phyloP scores from a whole-genome alignment of 2,888 invertebrate species.

The Dorcus hopei region DNA sequence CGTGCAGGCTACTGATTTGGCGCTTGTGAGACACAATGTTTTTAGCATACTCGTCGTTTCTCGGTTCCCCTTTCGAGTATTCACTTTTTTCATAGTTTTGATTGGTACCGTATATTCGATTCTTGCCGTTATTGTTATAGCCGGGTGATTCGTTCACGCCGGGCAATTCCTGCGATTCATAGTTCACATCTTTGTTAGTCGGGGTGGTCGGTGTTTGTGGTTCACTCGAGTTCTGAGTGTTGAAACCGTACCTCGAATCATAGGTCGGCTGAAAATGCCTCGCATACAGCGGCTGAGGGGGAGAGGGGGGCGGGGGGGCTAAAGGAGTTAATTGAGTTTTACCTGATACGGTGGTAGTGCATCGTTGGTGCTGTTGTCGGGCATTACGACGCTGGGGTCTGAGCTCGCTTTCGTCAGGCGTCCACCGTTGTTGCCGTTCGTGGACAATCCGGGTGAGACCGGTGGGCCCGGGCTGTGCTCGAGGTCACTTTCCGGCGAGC shows the following conservation, averaged over 20 bases:
- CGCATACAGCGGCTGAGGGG: neutral
- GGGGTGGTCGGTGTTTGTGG: constrained; percentile 33
- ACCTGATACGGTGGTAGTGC: constrained; percentile 86
- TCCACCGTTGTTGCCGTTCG: constrained; percentile 54
- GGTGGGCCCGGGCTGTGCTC: constrained; percentile 78
- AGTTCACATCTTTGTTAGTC: constrained; percentile 40
- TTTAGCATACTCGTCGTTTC: constrained; percentile 31
- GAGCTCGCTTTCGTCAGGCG: constrained; percentile 77
- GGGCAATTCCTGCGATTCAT: constrained; percentile 39
- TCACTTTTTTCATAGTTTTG: constrained; percentile 21
- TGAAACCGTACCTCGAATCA: constrained; percentile 47
- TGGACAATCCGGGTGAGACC: constrained; percentile 53
- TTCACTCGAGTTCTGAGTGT: constrained; percentile 24
- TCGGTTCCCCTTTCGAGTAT: constrained; percentile 30
- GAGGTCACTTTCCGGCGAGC: constrained; percentile 93
- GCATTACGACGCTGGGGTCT: constrained; percentile 92
- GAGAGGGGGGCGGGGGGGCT: too few species aligned
- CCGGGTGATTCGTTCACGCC: constrained; percentile 33
- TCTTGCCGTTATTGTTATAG: constrained; percentile 21
- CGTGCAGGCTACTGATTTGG: constrained; percentile 45
- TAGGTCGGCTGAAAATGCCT: constrained; percentile 42
- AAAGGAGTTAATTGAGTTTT: constrained; percentile 24
- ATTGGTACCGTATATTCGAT: constrained; percentile 9
- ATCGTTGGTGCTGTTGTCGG: constrained; percentile 73
- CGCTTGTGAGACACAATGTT: constrained; percentile 41